A percentile compares a stretch with the other conserved stretches of the same genome.
Conservation (phyloP, 30 jellyfish, hydroid and myxozoan species). For the Aurelia sp. region DNA sequence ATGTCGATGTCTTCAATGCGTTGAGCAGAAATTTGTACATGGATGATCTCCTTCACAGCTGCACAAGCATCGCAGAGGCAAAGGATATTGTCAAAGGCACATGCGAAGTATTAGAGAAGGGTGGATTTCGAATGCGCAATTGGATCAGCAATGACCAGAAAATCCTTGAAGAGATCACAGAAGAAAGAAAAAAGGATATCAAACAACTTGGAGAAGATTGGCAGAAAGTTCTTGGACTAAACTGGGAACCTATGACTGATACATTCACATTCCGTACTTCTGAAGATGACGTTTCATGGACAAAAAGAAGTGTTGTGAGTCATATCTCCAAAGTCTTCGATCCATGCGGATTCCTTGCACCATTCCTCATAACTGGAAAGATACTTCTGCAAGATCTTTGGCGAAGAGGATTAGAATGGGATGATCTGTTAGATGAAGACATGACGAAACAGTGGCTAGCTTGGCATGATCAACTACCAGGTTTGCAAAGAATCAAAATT, state of each 20-base stretch:
- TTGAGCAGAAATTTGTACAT: constrained; percentile 42
- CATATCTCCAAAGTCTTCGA: constrained; percentile 50
- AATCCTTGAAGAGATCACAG: constrained; percentile 44
- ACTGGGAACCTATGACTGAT: constrained; percentile 10
- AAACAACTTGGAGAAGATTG: constrained; percentile 44
- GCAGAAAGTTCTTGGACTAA: constrained; percentile 23
- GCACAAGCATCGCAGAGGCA: constrained; percentile 45
- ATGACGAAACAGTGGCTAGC: constrained; percentile 21
- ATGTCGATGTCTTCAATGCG: constrained; percentile 31
- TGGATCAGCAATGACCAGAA: constrained; percentile 40
- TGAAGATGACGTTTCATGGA: constrained; percentile 30
- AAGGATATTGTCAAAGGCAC: constrained; percentile 55
- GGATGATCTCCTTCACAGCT: constrained; percentile 61
- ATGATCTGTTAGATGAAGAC: constrained; percentile 51
- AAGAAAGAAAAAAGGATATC: constrained; percentile 39
- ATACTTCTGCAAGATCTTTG: constrained; percentile 43
- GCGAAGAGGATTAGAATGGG: constrained; percentile 56
- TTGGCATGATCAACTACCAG: constrained; percentile 33
- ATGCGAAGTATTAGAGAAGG: constrained; percentile 33
- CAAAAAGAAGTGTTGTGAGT: constrained; percentile 35
- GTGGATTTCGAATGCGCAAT: constrained; percentile 46
- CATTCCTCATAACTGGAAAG: constrained; percentile 31
- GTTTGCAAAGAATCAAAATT: constrained; percentile 23
- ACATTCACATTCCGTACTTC: constrained; percentile 54
- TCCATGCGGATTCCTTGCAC: constrained; percentile 62